phyloP scores from a whole-genome alignment of 2,113 vertebrate genomes.

The Rhinoderma darwinii region DNA sequence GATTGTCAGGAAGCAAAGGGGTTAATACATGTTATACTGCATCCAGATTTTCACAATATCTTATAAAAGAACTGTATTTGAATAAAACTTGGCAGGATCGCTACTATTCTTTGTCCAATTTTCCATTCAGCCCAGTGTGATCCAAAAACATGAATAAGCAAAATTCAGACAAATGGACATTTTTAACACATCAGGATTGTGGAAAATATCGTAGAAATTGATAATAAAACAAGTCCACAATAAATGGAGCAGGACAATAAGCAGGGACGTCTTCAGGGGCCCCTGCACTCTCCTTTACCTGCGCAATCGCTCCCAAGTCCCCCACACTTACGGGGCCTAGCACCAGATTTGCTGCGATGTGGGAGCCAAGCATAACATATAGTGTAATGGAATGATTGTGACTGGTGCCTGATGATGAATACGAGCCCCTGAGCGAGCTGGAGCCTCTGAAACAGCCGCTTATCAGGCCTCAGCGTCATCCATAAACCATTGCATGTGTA shows the following conservation, averaged over 20 bases:
- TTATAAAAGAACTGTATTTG: constrained; percentile 56
- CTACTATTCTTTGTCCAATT: constrained; percentile 53
- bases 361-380: constrained; percentile 53
- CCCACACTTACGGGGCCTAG: constrained; percentile 26
- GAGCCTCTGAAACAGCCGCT: constrained; percentile 26
- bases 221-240: constrained; percentile 14
- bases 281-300: constrained; percentile 16
- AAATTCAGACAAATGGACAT: constrained; percentile 11
- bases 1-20: constrained; percentile 10
- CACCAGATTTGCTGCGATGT: constrained; percentile 41
- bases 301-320: constrained; percentile 1
- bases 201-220: constrained; percentile 25
- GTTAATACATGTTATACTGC: constrained; percentile 44
- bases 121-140: constrained; percentile 55
- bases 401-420: constrained; percentile 31
- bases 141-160: constrained; percentile 59
- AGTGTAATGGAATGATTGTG: constrained; percentile 54
- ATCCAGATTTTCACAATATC: constrained; percentile 54
- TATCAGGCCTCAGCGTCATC: constrained; percentile 36
- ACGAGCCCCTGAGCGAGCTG: constrained; percentile 36
- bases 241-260: neutral
- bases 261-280: neutral
- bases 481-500: constrained; percentile 9
- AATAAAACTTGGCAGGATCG: constrained; percentile 56
- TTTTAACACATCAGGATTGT: constrained; percentile 37